Base-by-base conservation (phyloP, 2,797 vertebrate genomes). In the Myotis planiceps region DNA sequence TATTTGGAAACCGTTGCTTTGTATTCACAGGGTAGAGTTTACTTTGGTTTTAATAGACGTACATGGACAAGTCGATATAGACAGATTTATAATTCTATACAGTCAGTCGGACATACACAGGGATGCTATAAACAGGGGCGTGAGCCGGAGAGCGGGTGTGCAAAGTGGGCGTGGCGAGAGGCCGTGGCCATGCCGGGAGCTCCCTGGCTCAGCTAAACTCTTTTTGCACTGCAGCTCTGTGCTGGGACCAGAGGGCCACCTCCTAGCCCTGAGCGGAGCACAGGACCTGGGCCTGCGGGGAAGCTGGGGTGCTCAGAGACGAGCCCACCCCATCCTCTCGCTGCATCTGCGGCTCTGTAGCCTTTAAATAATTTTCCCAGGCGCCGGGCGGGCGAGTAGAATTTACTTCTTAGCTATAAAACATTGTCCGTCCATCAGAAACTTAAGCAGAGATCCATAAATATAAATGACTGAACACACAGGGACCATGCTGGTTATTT, bases 11-110 rank as follows among this genome's bases (percentile, higher is more conserved):
- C n/a, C 23, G 18, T 91, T 92, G 42, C 15, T 92, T 82, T 42
- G 21, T 58, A 83, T 75, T 86, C 8, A 84, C n/a, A 34, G 88
- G 53, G 58, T 66, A 89, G 68, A 93, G 53, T 95, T 89, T 63
- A 51, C 45, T 45, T 45, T 95, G 95, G 92, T 97, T 97, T 98
- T 97, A 97, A 97, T 97, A 96, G 94, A 96, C 95, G 91, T 97
- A 97, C 97, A 97, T 97, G 97, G 96, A 96, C 97, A 97, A 97
- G 95, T 97, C 94, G 93, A 97, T 97, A 97, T 96, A 97, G 97
- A 98, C 96, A 98, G 96, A 97, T 98, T 97, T 98, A 97, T 97
- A 98, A 97, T 97, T 98, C 96, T 97, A 95, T 97, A 97, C 97
- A 98, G 97, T 97, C 97, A 97, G 96, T 97, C 97, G 97, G 81